Conservation (phyloP, 2,113 vertebrate species). For the Myrmecophaga tridactyla region DNA sequence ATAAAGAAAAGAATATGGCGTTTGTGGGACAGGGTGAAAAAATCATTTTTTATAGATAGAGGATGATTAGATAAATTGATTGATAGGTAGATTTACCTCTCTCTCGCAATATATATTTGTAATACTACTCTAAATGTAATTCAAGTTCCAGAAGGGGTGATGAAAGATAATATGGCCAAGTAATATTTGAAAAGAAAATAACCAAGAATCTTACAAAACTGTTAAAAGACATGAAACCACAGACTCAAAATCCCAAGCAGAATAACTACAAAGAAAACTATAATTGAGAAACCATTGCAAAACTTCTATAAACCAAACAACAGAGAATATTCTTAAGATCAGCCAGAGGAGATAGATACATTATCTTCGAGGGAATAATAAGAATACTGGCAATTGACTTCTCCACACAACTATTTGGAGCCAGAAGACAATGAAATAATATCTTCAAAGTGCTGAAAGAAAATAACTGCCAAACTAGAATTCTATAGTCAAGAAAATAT, state of each 20-base stretch:
- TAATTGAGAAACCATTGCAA: not conserved
- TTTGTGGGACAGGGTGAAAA: not conserved
- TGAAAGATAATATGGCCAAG: not conserved
- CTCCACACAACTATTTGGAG: not conserved
- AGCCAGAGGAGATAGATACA: not conserved
- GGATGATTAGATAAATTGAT: too few relatives aligned
- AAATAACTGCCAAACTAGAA: not conserved
- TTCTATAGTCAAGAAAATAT: not conserved
- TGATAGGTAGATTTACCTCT: too few relatives aligned
- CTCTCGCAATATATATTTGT: too few relatives aligned
- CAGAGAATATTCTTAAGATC: not conserved
- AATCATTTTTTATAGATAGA: too few relatives aligned
- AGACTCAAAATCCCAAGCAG: not conserved
- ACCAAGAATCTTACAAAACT: not conserved
- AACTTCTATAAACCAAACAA: not conserved
- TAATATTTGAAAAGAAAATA: not conserved
- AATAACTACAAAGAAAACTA: not conserved
- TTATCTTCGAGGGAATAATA: not conserved
- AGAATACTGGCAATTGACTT: not conserved
- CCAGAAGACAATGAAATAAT: not conserved
- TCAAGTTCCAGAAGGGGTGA: not conserved
- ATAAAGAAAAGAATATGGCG: not conserved
- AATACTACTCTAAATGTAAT: too few relatives aligned
- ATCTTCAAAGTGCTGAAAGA: not conserved
- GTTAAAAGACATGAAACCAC: not conserved